These are phyloP conservation scores for Apocrypta bakeri DNA, from an alignment of 1,140 invertebrate species.

Conservation along the genomic window DNA sequence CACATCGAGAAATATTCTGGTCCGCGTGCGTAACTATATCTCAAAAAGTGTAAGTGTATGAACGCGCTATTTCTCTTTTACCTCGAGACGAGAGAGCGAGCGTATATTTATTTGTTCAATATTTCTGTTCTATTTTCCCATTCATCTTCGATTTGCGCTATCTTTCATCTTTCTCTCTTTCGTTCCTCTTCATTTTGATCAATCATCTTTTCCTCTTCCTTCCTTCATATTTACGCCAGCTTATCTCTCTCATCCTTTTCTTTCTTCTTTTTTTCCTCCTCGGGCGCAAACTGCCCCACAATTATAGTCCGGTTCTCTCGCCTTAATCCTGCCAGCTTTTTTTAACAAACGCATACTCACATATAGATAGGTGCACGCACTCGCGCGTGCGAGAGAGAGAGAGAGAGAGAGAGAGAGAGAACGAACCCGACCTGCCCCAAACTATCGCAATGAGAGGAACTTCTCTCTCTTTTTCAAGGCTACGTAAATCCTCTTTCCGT, in stretches of 20 bases:
- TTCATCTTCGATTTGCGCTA: too few relatives aligned
- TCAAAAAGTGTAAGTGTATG: too few relatives aligned
- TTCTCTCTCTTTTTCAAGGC: background rate
- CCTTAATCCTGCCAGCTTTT: background rate
- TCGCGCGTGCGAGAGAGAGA: too few relatives aligned
- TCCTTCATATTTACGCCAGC: background rate
- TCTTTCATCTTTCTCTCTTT: background rate
- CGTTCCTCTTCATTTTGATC: slow-evolving; percentile 11
- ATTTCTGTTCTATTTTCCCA: too few relatives aligned
- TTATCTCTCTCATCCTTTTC: slow-evolving; percentile 9
- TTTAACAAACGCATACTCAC: background rate
- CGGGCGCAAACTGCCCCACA: background rate
- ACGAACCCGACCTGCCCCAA: slow-evolving; percentile 25
- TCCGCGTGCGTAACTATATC: too few relatives aligned
- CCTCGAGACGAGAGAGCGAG: too few relatives aligned
- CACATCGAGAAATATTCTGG: background rate
- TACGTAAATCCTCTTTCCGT: background rate
- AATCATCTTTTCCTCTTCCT: background rate
- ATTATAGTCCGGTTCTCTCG: background rate
- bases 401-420: too few relatives aligned
- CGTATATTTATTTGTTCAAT: background rate
- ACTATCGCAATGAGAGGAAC: slow-evolving; percentile 8
- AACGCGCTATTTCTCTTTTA: too few relatives aligned
- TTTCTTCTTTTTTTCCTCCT: background rate
- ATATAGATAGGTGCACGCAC: background rate